These are phyloP conservation scores for Pelodytes ibericus DNA, from an alignment of 2,797 vertebrate species.

Conservation along the genomic window DNA sequence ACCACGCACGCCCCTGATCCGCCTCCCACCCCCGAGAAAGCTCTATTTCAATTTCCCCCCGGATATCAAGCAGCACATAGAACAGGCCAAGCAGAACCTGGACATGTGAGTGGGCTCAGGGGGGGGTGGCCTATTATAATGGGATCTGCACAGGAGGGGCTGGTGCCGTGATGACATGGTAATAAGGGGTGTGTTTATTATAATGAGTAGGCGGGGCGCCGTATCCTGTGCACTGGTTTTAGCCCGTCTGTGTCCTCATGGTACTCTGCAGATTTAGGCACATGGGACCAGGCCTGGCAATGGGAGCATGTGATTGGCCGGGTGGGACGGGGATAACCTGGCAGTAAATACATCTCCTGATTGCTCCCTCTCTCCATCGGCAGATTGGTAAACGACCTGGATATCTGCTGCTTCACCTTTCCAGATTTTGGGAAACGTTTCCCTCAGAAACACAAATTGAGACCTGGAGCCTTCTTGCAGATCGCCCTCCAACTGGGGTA, in stretches of 20 bases:
- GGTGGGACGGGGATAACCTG: not conserved
- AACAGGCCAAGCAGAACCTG: constrained; percentile 83
- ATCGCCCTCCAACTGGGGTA: constrained; percentile 80
- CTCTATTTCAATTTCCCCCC: constrained; percentile 83
- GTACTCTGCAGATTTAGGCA: no score
- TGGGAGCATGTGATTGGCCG: no score
- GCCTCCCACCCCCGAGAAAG: constrained; percentile 80
- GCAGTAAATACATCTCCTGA: not conserved
- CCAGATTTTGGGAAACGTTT: constrained; percentile 79
- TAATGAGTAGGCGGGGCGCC: no score
- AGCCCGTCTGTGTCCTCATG: no score
- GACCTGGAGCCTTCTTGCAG: constrained; percentile 82
- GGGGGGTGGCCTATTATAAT: not conserved
- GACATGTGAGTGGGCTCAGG: constrained; percentile 76
- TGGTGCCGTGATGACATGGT: not conserved
- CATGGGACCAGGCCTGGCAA: no score
- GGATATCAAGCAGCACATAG: constrained; percentile 82
- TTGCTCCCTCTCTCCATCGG: not conserved
- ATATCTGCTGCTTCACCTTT: constrained; percentile 83
- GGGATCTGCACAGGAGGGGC: not conserved
- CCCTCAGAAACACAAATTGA: constrained; percentile 73
- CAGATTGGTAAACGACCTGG: constrained; percentile 84
- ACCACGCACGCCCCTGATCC: constrained; percentile 71
- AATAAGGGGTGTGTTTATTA: no score
- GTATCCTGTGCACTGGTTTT: no score